phyloP scores from a whole-genome alignment of 2,797 vertebrate species.

The Scleropages formosus region DNA sequence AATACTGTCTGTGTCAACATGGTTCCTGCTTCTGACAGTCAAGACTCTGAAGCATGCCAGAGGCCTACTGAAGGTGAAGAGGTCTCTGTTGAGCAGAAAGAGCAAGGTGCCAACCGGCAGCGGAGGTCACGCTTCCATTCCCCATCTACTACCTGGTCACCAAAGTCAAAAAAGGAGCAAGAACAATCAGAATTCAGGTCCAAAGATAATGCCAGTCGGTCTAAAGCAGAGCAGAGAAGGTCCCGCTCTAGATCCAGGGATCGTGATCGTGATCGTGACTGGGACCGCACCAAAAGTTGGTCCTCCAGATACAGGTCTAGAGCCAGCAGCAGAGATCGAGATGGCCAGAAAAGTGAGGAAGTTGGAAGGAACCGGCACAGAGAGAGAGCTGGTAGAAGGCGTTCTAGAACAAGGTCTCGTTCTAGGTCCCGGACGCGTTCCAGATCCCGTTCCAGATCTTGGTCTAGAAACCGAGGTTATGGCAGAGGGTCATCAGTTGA shows the following conservation, averaged over 20 bases:
- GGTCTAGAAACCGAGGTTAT: slow-evolving; percentile 76
- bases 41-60: slow-evolving; percentile 44
- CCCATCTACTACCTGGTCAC: slow-evolving; percentile 89
- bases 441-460: slow-evolving; percentile 40
- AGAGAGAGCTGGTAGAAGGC: slow-evolving; percentile 73
- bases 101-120: slow-evolving; percentile 58
- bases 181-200: slow-evolving; percentile 69
- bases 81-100: slow-evolving; percentile 28
- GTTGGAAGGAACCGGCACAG: slow-evolving; percentile 64
- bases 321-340: slow-evolving; percentile 75
- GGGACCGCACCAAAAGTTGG: slow-evolving; percentile 51
- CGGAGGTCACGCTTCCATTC: slow-evolving; percentile 93
- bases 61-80: slow-evolving; percentile 49
- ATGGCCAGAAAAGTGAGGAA: slow-evolving; percentile 59
- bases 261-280: slow-evolving; percentile 48
- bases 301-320: slow-evolving; percentile 69
- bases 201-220: slow-evolving; percentile 40
- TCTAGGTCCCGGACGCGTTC: slow-evolving; percentile 76
- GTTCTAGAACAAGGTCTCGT: slow-evolving; percentile 79
- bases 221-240: slow-evolving; percentile 52
- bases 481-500: slow-evolving; percentile 64
- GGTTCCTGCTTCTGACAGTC: slow-evolving; percentile 43
- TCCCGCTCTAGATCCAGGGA: slow-evolving; percentile 63
- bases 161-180: slow-evolving; percentile 66
- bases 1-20: slow-evolving; percentile 31